These are phyloP conservation scores for Synodontis membranacea DNA, from an alignment of 2,113 vertebrate species.

Conservation along the genomic window DNA sequence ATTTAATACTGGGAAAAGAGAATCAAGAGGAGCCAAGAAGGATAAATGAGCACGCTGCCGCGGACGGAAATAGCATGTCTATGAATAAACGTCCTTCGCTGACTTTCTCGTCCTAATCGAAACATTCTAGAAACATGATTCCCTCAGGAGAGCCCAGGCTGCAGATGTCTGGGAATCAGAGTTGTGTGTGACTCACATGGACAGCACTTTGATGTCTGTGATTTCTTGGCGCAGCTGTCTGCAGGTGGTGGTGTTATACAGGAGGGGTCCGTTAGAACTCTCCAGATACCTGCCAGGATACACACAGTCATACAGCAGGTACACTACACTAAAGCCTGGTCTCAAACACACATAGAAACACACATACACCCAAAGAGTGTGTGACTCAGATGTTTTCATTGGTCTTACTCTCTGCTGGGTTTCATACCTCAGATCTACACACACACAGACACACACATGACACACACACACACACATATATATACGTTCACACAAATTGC, in stretches of 20 bases:
- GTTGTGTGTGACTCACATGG: slow-evolving; percentile 84
- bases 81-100: slow-evolving; percentile 67
- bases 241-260: slow-evolving; percentile 93
- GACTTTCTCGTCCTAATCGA: slow-evolving; percentile 56
- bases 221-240: slow-evolving; percentile 92
- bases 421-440: neutral
- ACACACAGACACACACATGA: slow-evolving; percentile 8
- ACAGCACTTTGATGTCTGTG: slow-evolving; percentile 91
- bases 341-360: slow-evolving; percentile 35
- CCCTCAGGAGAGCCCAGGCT: slow-evolving; percentile 43
- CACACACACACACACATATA: neutral
- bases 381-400: neutral
- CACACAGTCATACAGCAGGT: slow-evolving; percentile 64
- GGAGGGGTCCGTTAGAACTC: slow-evolving; percentile 85
- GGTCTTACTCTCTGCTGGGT: neutral
- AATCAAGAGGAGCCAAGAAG: neutral
- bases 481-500: slow-evolving; percentile 2
- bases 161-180: slow-evolving; percentile 32
- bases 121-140: slow-evolving; percentile 53
- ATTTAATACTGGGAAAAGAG: neutral
- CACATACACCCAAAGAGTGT: slow-evolving; percentile 34
- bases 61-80: slow-evolving; percentile 47
- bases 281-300: slow-evolving; percentile 88
- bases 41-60: neutral
- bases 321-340: slow-evolving; percentile 28